Base-by-base conservation (phyloP, 2,113 vertebrate species). In the Gobio gobio region DNA sequence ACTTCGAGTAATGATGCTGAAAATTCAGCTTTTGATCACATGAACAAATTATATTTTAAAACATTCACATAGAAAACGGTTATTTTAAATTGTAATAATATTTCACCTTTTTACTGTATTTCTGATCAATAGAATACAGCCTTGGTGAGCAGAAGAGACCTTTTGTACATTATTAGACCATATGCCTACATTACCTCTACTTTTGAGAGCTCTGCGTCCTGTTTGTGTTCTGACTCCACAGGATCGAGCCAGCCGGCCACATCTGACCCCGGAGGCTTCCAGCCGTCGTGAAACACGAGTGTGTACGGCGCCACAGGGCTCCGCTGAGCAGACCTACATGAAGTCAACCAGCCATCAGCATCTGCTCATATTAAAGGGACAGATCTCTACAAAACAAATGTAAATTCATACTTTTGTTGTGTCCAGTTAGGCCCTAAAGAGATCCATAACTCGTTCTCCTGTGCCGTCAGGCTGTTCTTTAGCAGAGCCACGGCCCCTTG, bases 381-480 rank as follows among this genome's bases (percentile, higher is more conserved):
- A 43, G 14, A 40, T 51, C 13, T 66, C 13, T 10, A 76, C 5
- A 36, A 47, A 56, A 76, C 5, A 36, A 47, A 56, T 47, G 6
- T 24, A 0, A 7, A 8, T 24, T 5, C 16, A 43, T 86, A 97
- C 97, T 78, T 93, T 83, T 93, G 83, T 6, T 90, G 92, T 18
- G 94, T 97, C 97, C 97, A 98, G 84, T 95, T 92, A 49, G 94
- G 93, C 2, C 96, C 97, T 58, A 97, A 92, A 0, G 95, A 95
- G 9, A 89, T 90, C 97, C 97, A 98, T 73, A 97, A 93, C 29
- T 86, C 87, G 18, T 79, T 90, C 89, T 98, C 96, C 7, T 92
- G 88, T 0, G 91, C 89, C 1, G 64, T 94, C 73, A 97, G 92
- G 56, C 87, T 94, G 77, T 94, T 89, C 0, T 92, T 88, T 20